Evolutionary conservation across 2,888 invertebrate genomes (phyloP).

Genomic region (Dyspetes luteomarginatus): DNA sequence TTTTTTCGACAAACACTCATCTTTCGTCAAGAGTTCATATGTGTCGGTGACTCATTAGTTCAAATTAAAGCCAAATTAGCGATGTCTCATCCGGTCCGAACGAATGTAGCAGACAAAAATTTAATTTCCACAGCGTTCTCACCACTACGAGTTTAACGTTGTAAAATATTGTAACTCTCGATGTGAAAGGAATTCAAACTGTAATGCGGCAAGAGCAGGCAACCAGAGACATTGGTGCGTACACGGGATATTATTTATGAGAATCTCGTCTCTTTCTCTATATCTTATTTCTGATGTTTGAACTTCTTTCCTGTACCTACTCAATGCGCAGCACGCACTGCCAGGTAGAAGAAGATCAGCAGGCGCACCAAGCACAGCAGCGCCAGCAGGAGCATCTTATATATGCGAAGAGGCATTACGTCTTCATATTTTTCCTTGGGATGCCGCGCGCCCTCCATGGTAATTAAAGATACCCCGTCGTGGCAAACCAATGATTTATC

Average conservation of each 20-base stretch:
- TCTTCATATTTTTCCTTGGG: slow-evolving; percentile 79
- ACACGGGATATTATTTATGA: slow-evolving; percentile 78
- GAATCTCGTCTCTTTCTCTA: slow-evolving; percentile 74
- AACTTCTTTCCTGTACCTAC: slow-evolving; percentile 35
- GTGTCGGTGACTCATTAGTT: too few species aligned
- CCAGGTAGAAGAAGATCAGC: slow-evolving; percentile 54
- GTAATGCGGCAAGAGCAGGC: slow-evolving; percentile 46
- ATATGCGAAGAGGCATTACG: slow-evolving; percentile 77
- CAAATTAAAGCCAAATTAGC: too few species aligned
- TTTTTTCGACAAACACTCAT: too few species aligned
- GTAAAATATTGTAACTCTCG: background rate
- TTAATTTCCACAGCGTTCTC: too few species aligned
- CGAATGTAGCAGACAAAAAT: too few species aligned
- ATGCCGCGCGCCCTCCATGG: slow-evolving; percentile 68
- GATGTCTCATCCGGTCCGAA: too few species aligned
- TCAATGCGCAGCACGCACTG: slow-evolving; percentile 66
- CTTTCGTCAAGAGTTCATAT: too few species aligned
- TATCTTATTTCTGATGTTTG: slow-evolving; percentile 49
- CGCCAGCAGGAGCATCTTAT: slow-evolving; percentile 68
- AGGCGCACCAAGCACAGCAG: slow-evolving; percentile 72
- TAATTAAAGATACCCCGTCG: slow-evolving; percentile 80
- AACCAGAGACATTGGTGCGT: slow-evolving; percentile 78
- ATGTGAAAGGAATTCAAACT: background rate
- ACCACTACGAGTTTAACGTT: too few species aligned
- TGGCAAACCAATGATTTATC: slow-evolving; percentile 78